Conservation (phyloP, 1,140 invertebrate genomes). For the Drusus annulatus region DNA sequence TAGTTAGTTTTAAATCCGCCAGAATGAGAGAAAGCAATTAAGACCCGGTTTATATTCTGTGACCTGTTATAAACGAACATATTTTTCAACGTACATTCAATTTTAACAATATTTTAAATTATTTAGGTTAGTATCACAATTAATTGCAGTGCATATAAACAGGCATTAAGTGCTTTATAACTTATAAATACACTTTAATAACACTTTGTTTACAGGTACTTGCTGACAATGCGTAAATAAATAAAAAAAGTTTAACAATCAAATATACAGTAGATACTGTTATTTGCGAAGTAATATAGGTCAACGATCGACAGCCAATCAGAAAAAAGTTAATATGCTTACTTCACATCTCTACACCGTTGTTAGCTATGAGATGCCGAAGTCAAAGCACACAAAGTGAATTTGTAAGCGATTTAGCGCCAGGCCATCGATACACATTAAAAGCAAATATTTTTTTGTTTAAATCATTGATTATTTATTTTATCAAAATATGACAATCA, state of each 20-base stretch:
- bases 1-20: no score
- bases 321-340: not conserved
- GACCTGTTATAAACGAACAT: conserved; percentile 46
- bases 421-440: no score
- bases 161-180: conserved; percentile 59
- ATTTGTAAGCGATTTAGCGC: no score
- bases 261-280: not conserved
- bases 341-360: no score
- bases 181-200: conserved; percentile 50
- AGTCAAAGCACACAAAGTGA: no score
- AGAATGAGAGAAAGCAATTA: no score
- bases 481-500: no score
- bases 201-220: conserved; percentile 58
- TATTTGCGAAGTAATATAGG: no score
- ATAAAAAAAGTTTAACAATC: not conserved
- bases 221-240: conserved; percentile 52
- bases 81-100: conserved; percentile 51
- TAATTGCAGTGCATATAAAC: conserved; percentile 60
- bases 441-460: no score
- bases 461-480: no score
- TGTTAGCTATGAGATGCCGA: no score
- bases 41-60: not conserved
- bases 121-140: conserved; percentile 60
- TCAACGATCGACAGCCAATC: not conserved
- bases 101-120: conserved; percentile 53